phyloP scores from a whole-genome alignment of 30 jellyfish, hydroid and myxozoan genomes.

The Calvadosia cruxmelitensis region DNA sequence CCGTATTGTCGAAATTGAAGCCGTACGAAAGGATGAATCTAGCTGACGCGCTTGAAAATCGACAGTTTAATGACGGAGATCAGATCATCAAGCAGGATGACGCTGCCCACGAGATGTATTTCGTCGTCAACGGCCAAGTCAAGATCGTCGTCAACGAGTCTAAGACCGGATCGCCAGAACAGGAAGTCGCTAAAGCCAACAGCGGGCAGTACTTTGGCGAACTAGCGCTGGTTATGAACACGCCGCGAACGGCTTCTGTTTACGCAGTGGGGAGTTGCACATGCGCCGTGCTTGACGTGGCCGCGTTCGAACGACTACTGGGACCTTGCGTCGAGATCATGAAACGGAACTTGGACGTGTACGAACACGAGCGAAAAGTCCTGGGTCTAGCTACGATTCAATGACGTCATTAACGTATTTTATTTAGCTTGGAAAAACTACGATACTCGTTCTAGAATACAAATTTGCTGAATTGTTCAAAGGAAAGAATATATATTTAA shows the following conservation, averaged over 20 bases:
- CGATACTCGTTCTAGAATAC: too few relatives aligned
- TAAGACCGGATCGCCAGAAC: constrained; percentile 37
- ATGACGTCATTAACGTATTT: too few relatives aligned
- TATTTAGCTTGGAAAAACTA: too few relatives aligned
- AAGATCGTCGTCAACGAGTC: constrained; percentile 49
- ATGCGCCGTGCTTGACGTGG: constrained; percentile 69
- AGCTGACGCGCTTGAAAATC: constrained; percentile 80
- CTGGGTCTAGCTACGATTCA: constrained; percentile 80
- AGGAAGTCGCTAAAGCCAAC: constrained; percentile 52
- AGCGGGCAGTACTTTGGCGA: constrained; percentile 92
- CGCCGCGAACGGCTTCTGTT: constrained; percentile 97
- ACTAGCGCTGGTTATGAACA: constrained; percentile 68
- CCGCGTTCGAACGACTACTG: constrained; percentile 89
- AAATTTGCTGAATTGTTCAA: too few relatives aligned
- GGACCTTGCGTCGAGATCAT: constrained; percentile 95
- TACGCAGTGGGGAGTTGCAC: constrained; percentile 58
- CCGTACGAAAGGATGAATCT: constrained; percentile 83
- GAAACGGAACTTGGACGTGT: constrained; percentile 71
- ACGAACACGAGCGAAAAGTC: constrained; percentile 69
- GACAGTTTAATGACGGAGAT: constrained; percentile 32
- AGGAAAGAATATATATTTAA: too few relatives aligned
- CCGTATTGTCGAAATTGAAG: constrained; percentile 68
- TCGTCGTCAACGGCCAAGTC: constrained; percentile 80
- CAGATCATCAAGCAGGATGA: constrained; percentile 74
- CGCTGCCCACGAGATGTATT: constrained; percentile 67